Evolutionary conservation across 2,113 vertebrate genomes (phyloP), one percentile per base, ranked within the genome.

Genomic region (Physeter macrocephalus): DNA sequence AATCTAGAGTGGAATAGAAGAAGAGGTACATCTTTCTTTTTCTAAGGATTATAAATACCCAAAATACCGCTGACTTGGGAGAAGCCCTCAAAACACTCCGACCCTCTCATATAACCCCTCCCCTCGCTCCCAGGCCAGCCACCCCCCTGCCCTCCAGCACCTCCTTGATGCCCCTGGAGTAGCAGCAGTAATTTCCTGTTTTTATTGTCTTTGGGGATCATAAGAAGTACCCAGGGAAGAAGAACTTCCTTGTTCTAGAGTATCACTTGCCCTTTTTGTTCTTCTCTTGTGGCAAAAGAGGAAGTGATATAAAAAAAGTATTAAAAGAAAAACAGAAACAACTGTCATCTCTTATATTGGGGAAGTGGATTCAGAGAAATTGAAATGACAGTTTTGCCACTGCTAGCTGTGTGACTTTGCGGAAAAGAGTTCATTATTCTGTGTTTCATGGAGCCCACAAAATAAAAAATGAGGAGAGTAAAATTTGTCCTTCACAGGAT

Each of bases 11-110:
- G 34, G 13, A 92, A 71, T 43, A 78, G 83, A 91, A 61, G 41
- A 20, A 25, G 72, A 23, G 31, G 54, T 31, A 9, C 62, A 14
- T 21, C 12, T 84, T 78, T 67, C 81, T 93, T 94, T 61, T 39
- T 27, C 29, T 78, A 84, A 87, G 25, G 94, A 88, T 74, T 80
- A 36, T 52, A 84, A 69, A 72, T 93, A 83, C 78, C 57, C 27
- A 18, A 90, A 87, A 69, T 27, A 43, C 29, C n/a, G 6, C 46
- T 74, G 54, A 74, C 34, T 88, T 25, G 8, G 41, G 59, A 59
- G 52, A 71, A 62, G 52, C 66, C 54, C 43, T 49, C 23, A 5
- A 39, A 69, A 31, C 17, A 9, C 61, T 74, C 75, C 29, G 5
- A 25, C 3, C 2, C 21, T 74, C 12, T 59, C 61, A 74, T 17